Evolutionary conservation across 1,140 invertebrate species (phyloP).

Genomic region (Orussus abietinus): DNA sequence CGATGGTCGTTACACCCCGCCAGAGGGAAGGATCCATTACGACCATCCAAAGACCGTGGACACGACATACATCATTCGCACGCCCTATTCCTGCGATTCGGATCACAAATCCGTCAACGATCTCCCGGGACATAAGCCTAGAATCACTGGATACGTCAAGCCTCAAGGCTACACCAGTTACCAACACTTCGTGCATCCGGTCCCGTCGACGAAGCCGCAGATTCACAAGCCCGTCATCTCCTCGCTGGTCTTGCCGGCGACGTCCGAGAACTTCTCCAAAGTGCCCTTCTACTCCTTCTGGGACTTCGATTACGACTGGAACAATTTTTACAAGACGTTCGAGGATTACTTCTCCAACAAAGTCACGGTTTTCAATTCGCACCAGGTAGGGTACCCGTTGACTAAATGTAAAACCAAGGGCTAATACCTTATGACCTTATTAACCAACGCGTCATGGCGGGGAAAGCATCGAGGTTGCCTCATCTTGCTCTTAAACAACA

Average conservation of each 20-base stretch:
- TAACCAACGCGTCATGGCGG: no score
- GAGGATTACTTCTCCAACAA: constrained; percentile 27
- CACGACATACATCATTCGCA: constrained; percentile 51
- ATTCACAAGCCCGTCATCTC: constrained; percentile 34
- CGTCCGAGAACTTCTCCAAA: constrained; percentile 17
- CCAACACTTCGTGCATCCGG: constrained; percentile 17
- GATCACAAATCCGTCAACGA: constrained; percentile 11
- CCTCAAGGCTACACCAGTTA: constrained; percentile 27
- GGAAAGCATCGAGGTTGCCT: no score
- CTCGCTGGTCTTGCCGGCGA: constrained; percentile 29
- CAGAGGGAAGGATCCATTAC: constrained; percentile 40
- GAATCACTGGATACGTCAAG: no score
- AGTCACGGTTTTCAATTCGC: constrained; percentile 30
- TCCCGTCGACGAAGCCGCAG: constrained; percentile 15
- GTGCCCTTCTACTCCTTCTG: constrained; percentile 23
- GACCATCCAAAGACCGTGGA: constrained; percentile 41
- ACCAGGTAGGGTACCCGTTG: no score
- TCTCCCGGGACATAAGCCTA: constrained; percentile 17
- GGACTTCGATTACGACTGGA: constrained; percentile 33
- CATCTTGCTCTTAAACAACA: no score
- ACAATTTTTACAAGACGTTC: constrained; percentile 25
- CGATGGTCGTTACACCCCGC: constrained; percentile 47
- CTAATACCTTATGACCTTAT: no score
- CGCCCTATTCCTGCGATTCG: constrained; percentile 26
- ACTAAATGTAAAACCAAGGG: no score